Evolutionary conservation across 1,140 invertebrate genomes (phyloP).

Genomic region (Bombus affinis): DNA sequence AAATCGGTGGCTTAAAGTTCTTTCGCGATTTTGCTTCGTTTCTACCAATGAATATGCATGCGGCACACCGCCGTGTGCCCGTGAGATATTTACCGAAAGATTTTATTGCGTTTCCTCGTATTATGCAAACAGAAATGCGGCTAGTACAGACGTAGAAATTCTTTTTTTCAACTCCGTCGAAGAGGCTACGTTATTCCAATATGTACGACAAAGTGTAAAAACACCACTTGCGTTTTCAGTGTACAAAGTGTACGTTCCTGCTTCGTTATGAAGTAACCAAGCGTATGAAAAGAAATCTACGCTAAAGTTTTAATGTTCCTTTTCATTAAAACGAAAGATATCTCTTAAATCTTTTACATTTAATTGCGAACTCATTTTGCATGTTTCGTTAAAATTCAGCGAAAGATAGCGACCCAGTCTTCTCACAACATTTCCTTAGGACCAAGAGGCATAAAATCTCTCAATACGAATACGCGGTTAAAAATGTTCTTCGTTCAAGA

Average conservation of each 20-base stretch:
- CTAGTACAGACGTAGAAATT: not conserved
- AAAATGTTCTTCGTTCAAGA: not conserved
- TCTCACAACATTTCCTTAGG: not conserved
- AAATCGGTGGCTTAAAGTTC: not conserved
- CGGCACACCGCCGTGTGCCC: not conserved
- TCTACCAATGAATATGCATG: constrained; percentile 20
- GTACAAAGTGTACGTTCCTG: too few relatives aligned
- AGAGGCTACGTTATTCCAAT: not conserved
- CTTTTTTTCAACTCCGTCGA: too few relatives aligned
- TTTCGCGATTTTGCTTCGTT: constrained; percentile 9
- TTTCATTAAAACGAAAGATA: not conserved
- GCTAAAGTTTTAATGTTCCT: not conserved
- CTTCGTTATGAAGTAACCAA: not conserved
- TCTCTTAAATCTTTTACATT: not conserved
- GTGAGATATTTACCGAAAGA: constrained; percentile 25
- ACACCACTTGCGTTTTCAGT: not conserved
- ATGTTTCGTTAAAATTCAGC: not conserved
- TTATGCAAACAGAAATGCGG: not conserved
- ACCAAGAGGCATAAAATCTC: not conserved
- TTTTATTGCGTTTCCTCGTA: constrained; percentile 8
- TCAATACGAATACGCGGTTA: not conserved
- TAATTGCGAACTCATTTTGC: not conserved
- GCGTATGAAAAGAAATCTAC: not conserved
- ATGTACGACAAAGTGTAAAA: constrained; percentile 11
- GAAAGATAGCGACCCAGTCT: not conserved